Evolutionary conservation across 2,113 vertebrate genomes (phyloP), one percentile per base, ranked within the genome.

Genomic region (Chaenogobius annularis): DNA sequence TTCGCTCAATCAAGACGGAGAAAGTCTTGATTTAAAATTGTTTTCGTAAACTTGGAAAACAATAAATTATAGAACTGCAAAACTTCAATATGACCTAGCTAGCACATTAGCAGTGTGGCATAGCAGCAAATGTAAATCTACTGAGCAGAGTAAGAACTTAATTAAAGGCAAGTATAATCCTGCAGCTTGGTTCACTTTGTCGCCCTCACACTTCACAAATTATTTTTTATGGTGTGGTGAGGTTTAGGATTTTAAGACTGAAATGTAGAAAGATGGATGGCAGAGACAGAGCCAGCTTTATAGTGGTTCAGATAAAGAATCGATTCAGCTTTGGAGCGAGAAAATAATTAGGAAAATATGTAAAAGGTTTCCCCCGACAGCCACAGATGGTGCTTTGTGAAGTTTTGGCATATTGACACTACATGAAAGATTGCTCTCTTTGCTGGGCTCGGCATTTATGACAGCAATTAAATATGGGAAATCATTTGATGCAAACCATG

Each of bases 291-390:
- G 66, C 37, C n/a, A 70, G 73, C 69, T 70, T 66, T 75, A 37
- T 70, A 61, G 79, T 62, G 69, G 15, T 61, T 74, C 31, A 89
- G 84, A 89, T 90, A 90, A 85, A 82, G 83, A 75, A 73, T 37
- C 55, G 23, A 79, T 90, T 87, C 78, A 88, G 15, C 19, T 37
- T 23, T 26, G 40, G 70, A 59, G 63, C 47, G 47, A 70, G 64
- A 72, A 69, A 77, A 81, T 75, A 70, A 68, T 70, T 54, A n/a
- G 85, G 86, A 85, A 88, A 89, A 78, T 88, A 82, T 90, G 87
- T 69, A 56, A 82, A 86, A 79, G 56, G 65, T 72, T 71, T 84
- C 74, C 70, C 75, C 13, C 0, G 48, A 75, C 73, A 66, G 70
- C 74, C 75, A 91, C 82, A 89, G 80, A 74, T 5, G 66, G 31